These are phyloP conservation scores for Poicephalus gulielmi DNA, from an alignment of 2,113 vertebrate species.

Conservation along the genomic window DNA sequence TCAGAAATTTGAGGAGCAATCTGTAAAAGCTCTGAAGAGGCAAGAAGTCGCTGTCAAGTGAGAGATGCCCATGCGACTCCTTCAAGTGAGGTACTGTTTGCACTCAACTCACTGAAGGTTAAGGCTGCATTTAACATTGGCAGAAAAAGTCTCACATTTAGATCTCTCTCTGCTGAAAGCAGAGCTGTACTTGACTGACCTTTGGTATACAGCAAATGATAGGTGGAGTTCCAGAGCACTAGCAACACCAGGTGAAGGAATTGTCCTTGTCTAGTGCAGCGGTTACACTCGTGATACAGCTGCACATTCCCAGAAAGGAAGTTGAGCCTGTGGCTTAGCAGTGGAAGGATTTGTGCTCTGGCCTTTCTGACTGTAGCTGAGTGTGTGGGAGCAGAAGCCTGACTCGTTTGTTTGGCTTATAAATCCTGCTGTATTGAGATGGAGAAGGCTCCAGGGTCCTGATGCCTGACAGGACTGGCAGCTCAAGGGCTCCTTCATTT, in stretches of 20 bases:
- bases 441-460: neutral
- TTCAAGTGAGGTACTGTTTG: neutral
- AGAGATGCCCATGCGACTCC: neutral
- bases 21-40: neutral
- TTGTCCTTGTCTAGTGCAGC: accelerated
- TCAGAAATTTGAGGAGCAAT: neutral
- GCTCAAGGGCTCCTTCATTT: neutral
- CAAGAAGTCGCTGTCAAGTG: neutral
- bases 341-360: neutral
- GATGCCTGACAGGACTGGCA: neutral
- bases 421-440: neutral
- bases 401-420: neutral
- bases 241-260: accelerated
- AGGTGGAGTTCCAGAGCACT: neutral
- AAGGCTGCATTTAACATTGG: neutral
- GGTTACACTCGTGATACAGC: accelerated
- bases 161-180: neutral
- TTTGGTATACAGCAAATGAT: accelerated
- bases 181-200: neutral
- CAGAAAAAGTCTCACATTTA: neutral
- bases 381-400: neutral
- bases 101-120: neutral
- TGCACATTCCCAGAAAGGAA: neutral
- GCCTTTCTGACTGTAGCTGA: neutral
- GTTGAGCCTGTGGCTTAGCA: neutral